Base-by-base conservation (phyloP, 2,888 invertebrate genomes). In the Macrosoma leucophasiata region DNA sequence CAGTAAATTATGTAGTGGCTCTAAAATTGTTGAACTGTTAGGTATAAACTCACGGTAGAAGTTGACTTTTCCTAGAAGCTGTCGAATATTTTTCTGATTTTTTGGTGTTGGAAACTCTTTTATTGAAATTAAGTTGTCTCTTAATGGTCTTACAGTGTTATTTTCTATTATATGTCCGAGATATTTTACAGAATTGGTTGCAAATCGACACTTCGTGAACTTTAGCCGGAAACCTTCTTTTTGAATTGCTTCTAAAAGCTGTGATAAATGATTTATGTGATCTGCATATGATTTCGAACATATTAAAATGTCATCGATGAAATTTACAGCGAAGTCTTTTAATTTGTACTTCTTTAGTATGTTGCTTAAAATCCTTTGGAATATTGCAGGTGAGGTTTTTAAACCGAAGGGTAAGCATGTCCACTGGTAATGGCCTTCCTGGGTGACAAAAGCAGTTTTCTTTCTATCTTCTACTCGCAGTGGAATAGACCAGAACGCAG, bases 401-500 rank as follows among this genome's bases (percentile, higher is more conserved):
- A 54, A 44, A 4, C 57, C 58, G 48, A 46, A 58, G 2, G 57
- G 59, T 28, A 61, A 31, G 26, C 57, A 48, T 5, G 52, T 50
- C 43, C 51, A 44, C 41, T 48, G 42, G 32, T 43, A 56, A 21
- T 57, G 50, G 4, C 53, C 49, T 27, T 55, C 46, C 32, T 46
- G 47, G n/a, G 38, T 43, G 1, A 44, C 43, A 30, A 41, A 41
- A 22, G 28, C 60, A 1, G 57, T 61, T 36, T 63, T 63, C 3
- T 50, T 17, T 43, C 48, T 58, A 28, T 61, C 60, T 48, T 57
- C 39, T 13, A 56, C 45, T 39, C 39, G 23, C 26, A 64, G 30
- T 3, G 64, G 62, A 13, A 63, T 64, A 3, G 60, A 56, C 65
- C 66, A 66, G 41, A 68, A 66, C 13, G 63, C 63, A 8, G 59